Evolutionary conservation across 2,888 invertebrate genomes (phyloP).

Genomic region (Camptogramma bilineatum): DNA sequence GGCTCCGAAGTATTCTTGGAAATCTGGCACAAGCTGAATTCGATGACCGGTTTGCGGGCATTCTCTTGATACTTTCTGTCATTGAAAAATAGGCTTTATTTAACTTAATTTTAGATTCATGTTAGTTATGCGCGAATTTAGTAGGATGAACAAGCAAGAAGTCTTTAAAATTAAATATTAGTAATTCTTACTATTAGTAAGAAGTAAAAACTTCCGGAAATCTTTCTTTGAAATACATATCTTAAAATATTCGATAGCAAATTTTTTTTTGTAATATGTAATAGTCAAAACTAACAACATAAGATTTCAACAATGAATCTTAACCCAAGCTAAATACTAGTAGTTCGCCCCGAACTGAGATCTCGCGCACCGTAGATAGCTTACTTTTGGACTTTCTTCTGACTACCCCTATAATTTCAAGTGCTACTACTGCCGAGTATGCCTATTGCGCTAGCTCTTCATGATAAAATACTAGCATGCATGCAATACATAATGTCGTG

Average conservation of each 20-base stretch:
- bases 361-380: too few species aligned
- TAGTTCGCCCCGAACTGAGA: too few species aligned
- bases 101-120: background rate
- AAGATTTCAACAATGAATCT: background rate
- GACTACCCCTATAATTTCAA: too few species aligned
- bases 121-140: background rate
- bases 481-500: too few species aligned
- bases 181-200: background rate
- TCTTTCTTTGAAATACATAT: background rate
- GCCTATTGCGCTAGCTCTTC: too few species aligned
- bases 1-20: conserved; percentile 53
- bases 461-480: too few species aligned
- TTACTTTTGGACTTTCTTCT: too few species aligned
- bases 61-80: conserved; percentile 39
- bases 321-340: background rate
- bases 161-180: background rate
- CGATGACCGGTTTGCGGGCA: conserved; percentile 59
- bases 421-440: too few species aligned
- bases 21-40: conserved; percentile 56
- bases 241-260: too few species aligned
- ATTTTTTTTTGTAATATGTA: too few species aligned
- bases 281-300: too few species aligned
- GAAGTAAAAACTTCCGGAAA: background rate
- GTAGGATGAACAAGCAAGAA: background rate
- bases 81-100: conserved; percentile 9